Evolutionary conservation across 2,797 vertebrate genomes (phyloP), one percentile per base, ranked within the genome.

Genomic region (Schizopygopsis pylzovi): DNA sequence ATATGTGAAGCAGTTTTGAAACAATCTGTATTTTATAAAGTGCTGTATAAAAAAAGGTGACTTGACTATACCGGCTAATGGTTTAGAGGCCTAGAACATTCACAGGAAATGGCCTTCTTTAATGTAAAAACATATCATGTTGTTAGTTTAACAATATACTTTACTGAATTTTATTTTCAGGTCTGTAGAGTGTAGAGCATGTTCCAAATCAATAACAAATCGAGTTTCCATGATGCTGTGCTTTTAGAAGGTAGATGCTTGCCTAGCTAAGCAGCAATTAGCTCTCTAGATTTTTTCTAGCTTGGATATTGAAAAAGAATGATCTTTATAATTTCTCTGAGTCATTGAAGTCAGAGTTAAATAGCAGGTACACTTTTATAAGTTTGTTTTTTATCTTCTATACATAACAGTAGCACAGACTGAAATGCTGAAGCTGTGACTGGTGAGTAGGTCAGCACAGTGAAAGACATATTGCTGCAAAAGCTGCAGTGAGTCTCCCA

Each of bases 401-500:
- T 33, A 33, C 33, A 33, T 33, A 33, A 33, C 33, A 33, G 33
- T 33, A 33, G 33, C 33, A 33, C 33, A 33, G 33, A 33, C 33
- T 33, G 33, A 33, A 33, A 33, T 33, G 33, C 33, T 33, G 33
- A 33, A 33, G 2, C 2, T n/a, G 37, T 43, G 37, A 52, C 73
- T 56, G 47, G 10, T 67, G 83, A 84, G 75, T 71, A 78, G 75
- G 63, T 85, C 83, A 71, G 65, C 75, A 71, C 72, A 77, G 73
- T 85, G 49, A 65, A 79, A 71, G 83, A 79, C 63, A 70, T 47
- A 59, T 76, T 71, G 76, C 83, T 45, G 82, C 82, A 87, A 78
- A 93, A 77, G 91, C 90, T 89, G 91, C 87, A 91, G 85, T 90
- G 88, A 91, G 86, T 83, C 90, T 84, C 83, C 12, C 20, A 59